Evolutionary conservation across 2,888 invertebrate genomes (phyloP), one percentile per base, ranked within the genome.

Genomic region (Microctonus brassicae): DNA sequence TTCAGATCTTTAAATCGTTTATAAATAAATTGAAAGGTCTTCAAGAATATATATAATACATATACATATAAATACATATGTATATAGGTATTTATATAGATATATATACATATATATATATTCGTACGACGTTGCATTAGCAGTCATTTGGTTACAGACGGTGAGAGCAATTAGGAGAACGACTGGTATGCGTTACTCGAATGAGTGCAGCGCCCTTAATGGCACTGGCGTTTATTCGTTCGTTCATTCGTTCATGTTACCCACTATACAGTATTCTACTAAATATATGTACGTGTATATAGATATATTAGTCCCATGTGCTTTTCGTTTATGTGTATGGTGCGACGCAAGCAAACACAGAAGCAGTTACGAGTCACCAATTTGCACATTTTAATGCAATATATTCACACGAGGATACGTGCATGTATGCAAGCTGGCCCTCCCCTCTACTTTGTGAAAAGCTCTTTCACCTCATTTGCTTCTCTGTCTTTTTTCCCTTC

Each of bases 131-230:
- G 11, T 22, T 1, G 55, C 65, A 65, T 65, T 65, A 65, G 17
- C 55, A 65, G 55, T 65, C 24, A 55, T 65, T 55, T 65, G 55
- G 65, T 55, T 65, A 65, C 55, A 55, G 55, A 22, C 36, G 65
- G 65, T 65, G 36, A n/a, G 34, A 65, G 55, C 55, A 55, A 55
- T 65, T 55, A 65, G 55, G 22, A 65, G 47, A 52, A 63, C 63
- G 63, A 63, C 63, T 29, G 63, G 47, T 47, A 52, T 20, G 17
- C 17, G 17, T 17, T 52, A 33, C 47, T 47, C 20, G 47, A 63
- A 63, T 52, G 52, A 63, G 47, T 47, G 63, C 63, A 63, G 39
- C 34, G 47, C 29, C 11, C 39, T 63, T 52, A 52, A 62, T 62
- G 62, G 39, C 62, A 17, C 42, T 62, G 13, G 60, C 60, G 36